Evolutionary conservation across 2,888 invertebrate species (phyloP).

Genomic region (Chrysomela aeneicollis): DNA sequence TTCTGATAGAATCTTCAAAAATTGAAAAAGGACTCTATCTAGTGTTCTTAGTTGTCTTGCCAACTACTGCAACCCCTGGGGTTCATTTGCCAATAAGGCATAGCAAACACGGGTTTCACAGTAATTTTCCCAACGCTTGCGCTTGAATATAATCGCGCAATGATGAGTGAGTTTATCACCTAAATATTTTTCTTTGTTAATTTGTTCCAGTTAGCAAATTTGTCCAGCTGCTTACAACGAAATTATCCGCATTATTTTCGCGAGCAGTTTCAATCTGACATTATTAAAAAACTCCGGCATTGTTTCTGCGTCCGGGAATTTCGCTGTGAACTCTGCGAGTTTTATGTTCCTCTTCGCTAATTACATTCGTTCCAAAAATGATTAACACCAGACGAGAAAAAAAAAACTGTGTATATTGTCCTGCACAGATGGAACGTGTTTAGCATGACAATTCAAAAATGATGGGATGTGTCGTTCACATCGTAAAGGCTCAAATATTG

Average conservation of each 20-base stretch:
- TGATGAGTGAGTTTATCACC: not conserved
- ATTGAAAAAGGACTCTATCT: too few species aligned
- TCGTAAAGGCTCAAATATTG: too few species aligned
- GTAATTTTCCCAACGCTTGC: too few species aligned
- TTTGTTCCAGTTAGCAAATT: not conserved
- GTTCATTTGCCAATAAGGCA: too few species aligned
- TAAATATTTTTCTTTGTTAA: slow-evolving; percentile 1
- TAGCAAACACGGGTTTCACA: too few species aligned
- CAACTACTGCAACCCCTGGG: too few species aligned
- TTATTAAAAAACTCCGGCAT: slow-evolving; percentile 36
- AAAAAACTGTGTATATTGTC: not conserved
- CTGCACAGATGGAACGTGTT: not conserved
- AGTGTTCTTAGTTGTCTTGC: too few species aligned
- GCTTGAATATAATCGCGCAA: too few species aligned
- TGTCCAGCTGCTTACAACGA: not conserved
- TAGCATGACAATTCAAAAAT: too few species aligned
- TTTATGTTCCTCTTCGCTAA: not conserved
- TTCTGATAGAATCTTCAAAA: too few species aligned
- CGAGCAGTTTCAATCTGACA: slow-evolving; percentile 32
- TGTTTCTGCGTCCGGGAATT: slow-evolving; percentile 21
- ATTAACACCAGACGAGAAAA: not conserved
- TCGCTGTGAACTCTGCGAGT: not conserved
- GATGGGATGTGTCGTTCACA: too few species aligned
- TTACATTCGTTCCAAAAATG: not conserved
- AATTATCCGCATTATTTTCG: slow-evolving; percentile 33